These are phyloP conservation scores for Trimorus sp. DNA, from an alignment of 2,888 invertebrate species.

Conservation along the genomic window DNA sequence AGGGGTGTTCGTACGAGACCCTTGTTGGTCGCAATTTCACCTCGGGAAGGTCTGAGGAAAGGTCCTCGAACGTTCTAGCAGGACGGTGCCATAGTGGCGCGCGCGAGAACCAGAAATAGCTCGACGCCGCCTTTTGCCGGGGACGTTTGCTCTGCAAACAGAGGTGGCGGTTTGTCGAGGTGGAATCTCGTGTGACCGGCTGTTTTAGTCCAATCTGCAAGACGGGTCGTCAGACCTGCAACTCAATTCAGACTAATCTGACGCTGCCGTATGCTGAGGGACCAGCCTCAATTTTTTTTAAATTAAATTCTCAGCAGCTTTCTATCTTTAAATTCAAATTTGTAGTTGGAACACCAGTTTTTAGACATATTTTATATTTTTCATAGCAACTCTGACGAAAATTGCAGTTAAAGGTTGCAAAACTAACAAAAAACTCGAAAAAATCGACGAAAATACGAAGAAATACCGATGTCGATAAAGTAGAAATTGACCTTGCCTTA, in stretches of 20 bases:
- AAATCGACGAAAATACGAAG: too few relatives aligned
- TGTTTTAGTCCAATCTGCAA: constrained; percentile 90
- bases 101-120: constrained; percentile 89
- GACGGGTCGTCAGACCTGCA: constrained; percentile 84
- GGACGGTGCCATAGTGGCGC: constrained; percentile 86
- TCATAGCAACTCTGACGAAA: too few relatives aligned
- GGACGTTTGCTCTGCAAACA: constrained; percentile 82
- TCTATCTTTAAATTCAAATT: too few relatives aligned
- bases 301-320: too few relatives aligned
- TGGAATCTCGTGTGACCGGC: constrained; percentile 89
- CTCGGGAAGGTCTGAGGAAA: constrained; percentile 93
- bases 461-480: too few relatives aligned
- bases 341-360: too few relatives aligned
- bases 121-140: constrained; percentile 82
- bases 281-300: neutral
- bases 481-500: too few relatives aligned
- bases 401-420: too few relatives aligned
- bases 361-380: too few relatives aligned
- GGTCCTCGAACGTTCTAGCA: constrained; percentile 87
- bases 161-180: constrained; percentile 83
- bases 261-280: constrained; percentile 84
- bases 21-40: constrained; percentile 82
- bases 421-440: too few relatives aligned
- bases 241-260: constrained; percentile 95
- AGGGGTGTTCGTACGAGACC: constrained; percentile 87